These are phyloP conservation scores for Euzophera pinguis DNA, from an alignment of 2,888 invertebrate genomes.

Conservation along the genomic window DNA sequence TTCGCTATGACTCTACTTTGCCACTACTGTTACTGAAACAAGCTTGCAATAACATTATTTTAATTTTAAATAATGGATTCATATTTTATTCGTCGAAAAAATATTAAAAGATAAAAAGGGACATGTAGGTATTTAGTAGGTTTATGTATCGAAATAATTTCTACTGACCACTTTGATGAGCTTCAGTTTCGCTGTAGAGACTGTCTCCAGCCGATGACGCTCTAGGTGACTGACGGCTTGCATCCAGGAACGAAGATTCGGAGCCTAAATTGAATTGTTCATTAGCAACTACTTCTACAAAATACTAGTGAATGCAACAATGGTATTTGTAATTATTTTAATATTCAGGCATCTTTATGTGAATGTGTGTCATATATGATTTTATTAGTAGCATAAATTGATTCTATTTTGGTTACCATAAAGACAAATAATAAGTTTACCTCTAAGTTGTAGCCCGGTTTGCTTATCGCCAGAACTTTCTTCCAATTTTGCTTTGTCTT, in stretches of 20 bases:
- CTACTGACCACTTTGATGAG: slow-evolving; percentile 74
- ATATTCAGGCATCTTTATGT: too few relatives aligned
- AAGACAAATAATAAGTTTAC: slow-evolving; percentile 31
- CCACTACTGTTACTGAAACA: slow-evolving; percentile 66
- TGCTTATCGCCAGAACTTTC: slow-evolving; percentile 57
- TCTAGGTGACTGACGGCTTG: slow-evolving; percentile 68
- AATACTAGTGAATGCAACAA: slow-evolving; percentile 6
- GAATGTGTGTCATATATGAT: not conserved
- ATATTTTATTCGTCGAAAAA: not conserved
- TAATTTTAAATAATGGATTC: slow-evolving; percentile 19
- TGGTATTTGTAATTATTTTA: not conserved
- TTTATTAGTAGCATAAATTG: not conserved
- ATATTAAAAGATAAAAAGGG: too few relatives aligned
- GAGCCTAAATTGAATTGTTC: slow-evolving; percentile 55
- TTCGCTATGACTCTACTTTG: slow-evolving; percentile 79
- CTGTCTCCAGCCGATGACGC: slow-evolving; percentile 73
- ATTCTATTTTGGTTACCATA: not conserved
- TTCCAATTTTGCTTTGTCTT: slow-evolving; percentile 70
- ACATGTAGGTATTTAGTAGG: not conserved
- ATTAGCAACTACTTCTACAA: slow-evolving; percentile 45
- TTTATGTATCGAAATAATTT: not conserved
- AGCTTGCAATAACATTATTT: slow-evolving; percentile 46
- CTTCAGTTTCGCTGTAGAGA: slow-evolving; percentile 70
- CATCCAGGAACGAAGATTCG: slow-evolving; percentile 71
- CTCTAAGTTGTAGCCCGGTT: slow-evolving; percentile 70